phyloP scores from a whole-genome alignment of 2,888 invertebrate species.

The Sesamia inferens region DNA sequence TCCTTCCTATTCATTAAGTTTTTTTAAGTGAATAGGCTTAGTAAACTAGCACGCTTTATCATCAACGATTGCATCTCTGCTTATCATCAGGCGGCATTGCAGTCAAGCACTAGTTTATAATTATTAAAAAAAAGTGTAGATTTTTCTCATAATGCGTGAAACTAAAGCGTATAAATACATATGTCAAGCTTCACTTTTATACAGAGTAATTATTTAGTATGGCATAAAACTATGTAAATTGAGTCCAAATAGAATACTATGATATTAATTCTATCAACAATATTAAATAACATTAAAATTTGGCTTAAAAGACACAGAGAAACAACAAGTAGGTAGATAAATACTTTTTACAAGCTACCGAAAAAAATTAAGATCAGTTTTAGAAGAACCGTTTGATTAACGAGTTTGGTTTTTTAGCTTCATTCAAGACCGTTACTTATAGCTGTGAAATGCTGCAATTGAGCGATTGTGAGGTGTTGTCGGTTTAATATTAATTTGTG shows the following conservation, averaged over 20 bases:
- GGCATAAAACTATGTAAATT: background rate
- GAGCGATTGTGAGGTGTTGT: slow-evolving; percentile 1
- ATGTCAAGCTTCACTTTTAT: background rate
- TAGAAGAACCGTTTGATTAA: slow-evolving; percentile 47
- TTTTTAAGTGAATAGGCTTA: no score
- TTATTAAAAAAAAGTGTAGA: no score
- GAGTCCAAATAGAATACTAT: background rate
- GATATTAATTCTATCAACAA: background rate
- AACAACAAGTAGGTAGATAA: background rate
- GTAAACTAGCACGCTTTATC: no score
- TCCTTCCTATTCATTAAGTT: no score
- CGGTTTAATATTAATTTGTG: slow-evolving; percentile 24
- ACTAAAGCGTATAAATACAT: no score
- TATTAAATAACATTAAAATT: slow-evolving; percentile 1
- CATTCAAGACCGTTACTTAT: slow-evolving; percentile 43
- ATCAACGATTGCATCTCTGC: no score
- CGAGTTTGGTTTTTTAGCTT: slow-evolving; percentile 36
- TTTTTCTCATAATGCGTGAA: no score
- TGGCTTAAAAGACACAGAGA: slow-evolving; percentile 3
- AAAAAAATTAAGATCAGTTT: slow-evolving; percentile 37
- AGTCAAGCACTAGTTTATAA: no score
- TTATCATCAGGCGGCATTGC: no score
- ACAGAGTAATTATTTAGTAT: background rate
- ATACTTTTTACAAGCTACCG: slow-evolving; percentile 6
- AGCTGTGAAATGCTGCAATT: slow-evolving; percentile 17